Base-by-base conservation (phyloP, 2,888 invertebrate species). In the Eupsilia transversa region DNA sequence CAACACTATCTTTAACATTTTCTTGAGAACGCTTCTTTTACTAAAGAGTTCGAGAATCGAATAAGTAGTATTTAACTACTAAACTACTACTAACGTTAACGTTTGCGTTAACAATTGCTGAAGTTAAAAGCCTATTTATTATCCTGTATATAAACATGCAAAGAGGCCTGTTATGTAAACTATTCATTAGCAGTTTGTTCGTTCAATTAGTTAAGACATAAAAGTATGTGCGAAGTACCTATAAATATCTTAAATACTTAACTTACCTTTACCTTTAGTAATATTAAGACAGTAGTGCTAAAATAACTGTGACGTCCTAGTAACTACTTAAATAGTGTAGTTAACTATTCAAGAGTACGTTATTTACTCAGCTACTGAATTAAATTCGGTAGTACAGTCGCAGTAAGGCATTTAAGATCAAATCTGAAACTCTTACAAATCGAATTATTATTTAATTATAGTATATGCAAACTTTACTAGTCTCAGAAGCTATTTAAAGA, bases 171-270 rank as follows among this genome's bases (percentile, higher is more conserved):
- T 33, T 17, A 20, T 27, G 27, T 49, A 20, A 17, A 4, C 1
- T 49, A 9, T 23, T 7, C 7, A 46, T 38, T 33, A 65, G 66
- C n/a, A 49, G 74, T 49, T 77, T 17, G 30, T 57, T 12, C 7
- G 6, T 46, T 0, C n/a, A 5, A 30, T 56, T 56, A 76, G 14
- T 33, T 17, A 38, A 38, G 4, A 33, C 56, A n/a, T 66, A 77
- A 56, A 66, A 77, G 56, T 57, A 57, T 57, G 57, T 77, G 66
- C 0, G 23, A 77, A 77, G 27, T 27, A 6, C 1, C 65, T 27
- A 10, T 43, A 30, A 20, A 35, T 35, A 23, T 4, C 17, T 35
- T 41, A 23, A 41, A 54, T 38, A 46, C 14, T 30, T 27, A 14
- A n/a, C 9, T 49, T 49, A 14, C 23, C n/a, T n/a, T n/a, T n/a